Percentiles rank a stretch among this genome's conserved stretches.
These are phyloP conservation scores for Eristalis arbustorum DNA, from an alignment of 2,888 invertebrate genomes.

Conservation along the genomic window DNA sequence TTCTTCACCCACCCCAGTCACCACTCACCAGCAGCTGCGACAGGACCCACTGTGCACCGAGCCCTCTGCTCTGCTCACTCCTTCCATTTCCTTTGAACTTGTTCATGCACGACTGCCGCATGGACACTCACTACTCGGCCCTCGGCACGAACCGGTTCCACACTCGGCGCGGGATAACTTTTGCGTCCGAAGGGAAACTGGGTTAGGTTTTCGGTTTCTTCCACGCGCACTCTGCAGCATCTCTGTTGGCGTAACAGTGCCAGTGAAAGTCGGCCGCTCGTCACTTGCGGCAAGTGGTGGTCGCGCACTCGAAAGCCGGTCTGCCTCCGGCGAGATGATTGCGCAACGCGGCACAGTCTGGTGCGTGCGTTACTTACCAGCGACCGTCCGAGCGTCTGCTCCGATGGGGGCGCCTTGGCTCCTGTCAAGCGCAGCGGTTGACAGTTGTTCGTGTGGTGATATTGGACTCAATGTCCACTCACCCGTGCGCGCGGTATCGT, in stretches of 20 bases:
- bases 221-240: conserved; percentile 5
- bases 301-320: conserved; percentile 47
- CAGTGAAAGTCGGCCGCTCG: conserved; percentile 66
- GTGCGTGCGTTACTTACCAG: conserved; percentile 18
- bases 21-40: neutral
- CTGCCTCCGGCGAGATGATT: conserved; percentile 31
- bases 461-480: conserved; percentile 46
- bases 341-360: conserved; percentile 57
- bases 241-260: conserved; percentile 53
- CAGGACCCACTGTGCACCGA: neutral
- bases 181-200: conserved; percentile 64
- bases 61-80: conserved; percentile 6
- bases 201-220: conserved; percentile 54
- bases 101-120: conserved; percentile 14
- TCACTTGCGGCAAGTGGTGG: conserved; percentile 57
- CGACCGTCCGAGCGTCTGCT: neutral
- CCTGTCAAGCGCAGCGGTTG: conserved; percentile 27
- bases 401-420: neutral
- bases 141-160: conserved; percentile 45
- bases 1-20: neutral
- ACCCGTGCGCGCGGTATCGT: conserved; percentile 25
- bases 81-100: conserved; percentile 25
- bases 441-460: conserved; percentile 32
- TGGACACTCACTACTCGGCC: neutral
- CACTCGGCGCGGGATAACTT: neutral